Evolutionary conservation across 1,140 invertebrate genomes (phyloP).

Genomic region (Nasonia giraulti): DNA sequence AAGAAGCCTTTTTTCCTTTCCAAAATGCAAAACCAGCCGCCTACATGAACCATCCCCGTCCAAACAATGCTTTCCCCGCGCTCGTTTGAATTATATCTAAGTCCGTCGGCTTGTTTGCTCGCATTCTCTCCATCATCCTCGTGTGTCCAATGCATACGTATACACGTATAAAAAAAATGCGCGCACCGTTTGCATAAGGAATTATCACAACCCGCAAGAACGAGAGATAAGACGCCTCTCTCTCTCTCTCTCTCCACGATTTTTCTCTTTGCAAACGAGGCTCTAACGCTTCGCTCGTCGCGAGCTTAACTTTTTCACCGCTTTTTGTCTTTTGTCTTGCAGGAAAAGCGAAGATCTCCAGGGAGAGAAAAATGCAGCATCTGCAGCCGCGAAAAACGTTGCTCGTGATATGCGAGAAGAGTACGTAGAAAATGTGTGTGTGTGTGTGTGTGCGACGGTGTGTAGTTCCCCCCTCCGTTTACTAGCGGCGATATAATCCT

Average conservation of each 20-base stretch:
- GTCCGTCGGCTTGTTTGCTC: no score
- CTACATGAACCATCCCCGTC: no score
- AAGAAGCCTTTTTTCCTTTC: no score
- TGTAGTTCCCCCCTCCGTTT: neutral
- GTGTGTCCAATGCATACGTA: no score
- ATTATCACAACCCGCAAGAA: neutral
- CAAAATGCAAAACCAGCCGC: no score
- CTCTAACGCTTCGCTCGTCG: neutral
- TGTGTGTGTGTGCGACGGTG: neutral
- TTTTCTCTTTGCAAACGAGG: neutral
- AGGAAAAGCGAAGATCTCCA: slow-evolving; percentile 9
- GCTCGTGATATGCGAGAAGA: slow-evolving; percentile 16
- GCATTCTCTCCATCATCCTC: no score
- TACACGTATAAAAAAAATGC: neutral
- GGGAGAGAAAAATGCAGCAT: neutral
- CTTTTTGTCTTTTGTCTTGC: slow-evolving; percentile 32
- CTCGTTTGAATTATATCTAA: neutral
- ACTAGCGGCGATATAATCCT: neutral
- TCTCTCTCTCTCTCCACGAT: neutral
- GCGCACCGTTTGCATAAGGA: neutral
- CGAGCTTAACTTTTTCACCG: neutral
- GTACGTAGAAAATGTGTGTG: slow-evolving; percentile 37
- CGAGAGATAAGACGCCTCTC: neutral
- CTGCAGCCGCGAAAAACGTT: neutral
- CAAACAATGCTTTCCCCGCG: no score